Conservation (phyloP, 2,797 vertebrate species). For the Masticophis lateralis region DNA sequence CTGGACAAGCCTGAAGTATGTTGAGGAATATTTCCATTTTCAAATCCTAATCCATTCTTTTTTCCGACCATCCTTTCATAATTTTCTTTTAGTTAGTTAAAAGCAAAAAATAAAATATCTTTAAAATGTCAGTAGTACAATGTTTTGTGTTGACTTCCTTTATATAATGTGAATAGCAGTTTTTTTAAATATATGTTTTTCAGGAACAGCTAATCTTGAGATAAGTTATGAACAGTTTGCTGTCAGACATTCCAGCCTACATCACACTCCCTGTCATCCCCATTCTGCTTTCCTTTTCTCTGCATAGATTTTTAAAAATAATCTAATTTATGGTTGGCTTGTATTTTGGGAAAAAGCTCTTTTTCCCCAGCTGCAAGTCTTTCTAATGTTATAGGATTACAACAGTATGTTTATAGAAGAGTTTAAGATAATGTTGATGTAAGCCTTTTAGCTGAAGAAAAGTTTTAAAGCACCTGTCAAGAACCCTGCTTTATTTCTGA, state of each 20-base stretch:
- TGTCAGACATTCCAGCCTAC: not conserved
- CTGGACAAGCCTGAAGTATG: not conserved
- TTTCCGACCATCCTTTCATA: not conserved
- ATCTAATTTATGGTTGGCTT: conserved; percentile 20
- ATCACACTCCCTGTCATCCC: not conserved
- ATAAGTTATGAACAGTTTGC: not conserved
- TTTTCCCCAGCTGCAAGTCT: conserved; percentile 45
- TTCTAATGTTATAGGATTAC: conserved; percentile 20
- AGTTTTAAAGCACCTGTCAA: not conserved
- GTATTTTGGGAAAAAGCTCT: conserved; percentile 47
- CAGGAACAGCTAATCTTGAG: conserved; percentile 6
- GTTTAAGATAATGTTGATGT: conserved; percentile 11
- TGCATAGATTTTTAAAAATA: not conserved
- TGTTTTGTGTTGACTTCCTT: not conserved
- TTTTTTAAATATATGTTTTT: conserved; percentile 17
- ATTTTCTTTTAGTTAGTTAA: not conserved
- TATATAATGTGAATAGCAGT: not conserved
- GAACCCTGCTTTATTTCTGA: not conserved
- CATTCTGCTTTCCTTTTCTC: conserved; percentile 14
- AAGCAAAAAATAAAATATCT: not conserved
- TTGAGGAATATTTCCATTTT: not conserved
- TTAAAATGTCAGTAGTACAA: not conserved
- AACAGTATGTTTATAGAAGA: conserved; percentile 40
- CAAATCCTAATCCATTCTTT: not conserved
- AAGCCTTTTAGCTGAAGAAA: conserved; percentile 16